phyloP scores from a whole-genome alignment of 2,113 vertebrate species.

The Choloepus hoffmanni region DNA sequence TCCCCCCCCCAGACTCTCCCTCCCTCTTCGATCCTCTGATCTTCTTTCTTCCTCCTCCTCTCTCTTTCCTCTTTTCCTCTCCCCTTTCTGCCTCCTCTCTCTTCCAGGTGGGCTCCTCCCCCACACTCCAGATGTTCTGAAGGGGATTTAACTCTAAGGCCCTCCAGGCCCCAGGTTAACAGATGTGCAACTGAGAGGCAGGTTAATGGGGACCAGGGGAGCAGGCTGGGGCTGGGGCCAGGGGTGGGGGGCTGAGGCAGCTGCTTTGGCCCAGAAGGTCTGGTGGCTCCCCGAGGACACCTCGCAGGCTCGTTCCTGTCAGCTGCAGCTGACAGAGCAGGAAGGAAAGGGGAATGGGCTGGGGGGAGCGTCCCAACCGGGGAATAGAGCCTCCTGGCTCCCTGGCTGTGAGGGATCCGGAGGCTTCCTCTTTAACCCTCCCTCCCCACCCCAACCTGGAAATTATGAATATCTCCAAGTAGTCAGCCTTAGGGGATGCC shows the following conservation, averaged over 20 bases:
- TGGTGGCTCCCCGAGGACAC: not conserved
- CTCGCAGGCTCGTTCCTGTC: not conserved
- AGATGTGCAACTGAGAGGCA: constrained; percentile 9
- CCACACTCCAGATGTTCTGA: constrained; percentile 61
- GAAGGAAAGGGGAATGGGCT: constrained; percentile 34
- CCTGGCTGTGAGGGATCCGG: not conserved
- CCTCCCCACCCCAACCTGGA: not conserved
- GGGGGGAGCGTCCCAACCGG: not conserved
- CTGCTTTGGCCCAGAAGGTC: constrained; percentile 68
- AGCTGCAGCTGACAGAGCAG: constrained; percentile 42
- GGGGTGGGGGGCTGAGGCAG: constrained; percentile 21
- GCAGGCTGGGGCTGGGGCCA: not conserved
- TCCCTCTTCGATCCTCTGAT: not conserved
- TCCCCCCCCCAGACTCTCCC: not conserved
- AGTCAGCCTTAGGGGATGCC: not conserved
- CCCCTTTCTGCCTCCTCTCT: not conserved
- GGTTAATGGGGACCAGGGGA: constrained; percentile 29
- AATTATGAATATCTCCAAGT: not conserved
- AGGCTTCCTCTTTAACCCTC: not conserved
- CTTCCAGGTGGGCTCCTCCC: constrained; percentile 68
- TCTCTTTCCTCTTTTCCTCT: not conserved
- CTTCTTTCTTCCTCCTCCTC: not conserved
- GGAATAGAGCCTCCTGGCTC: constrained; percentile 33
- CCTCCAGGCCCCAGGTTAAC: not conserved
- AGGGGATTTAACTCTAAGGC: not conserved